Evolutionary conservation across 2,113 vertebrate genomes (phyloP), one percentile per base, ranked within the genome.

Genomic region (Oriolus oriolus): DNA sequence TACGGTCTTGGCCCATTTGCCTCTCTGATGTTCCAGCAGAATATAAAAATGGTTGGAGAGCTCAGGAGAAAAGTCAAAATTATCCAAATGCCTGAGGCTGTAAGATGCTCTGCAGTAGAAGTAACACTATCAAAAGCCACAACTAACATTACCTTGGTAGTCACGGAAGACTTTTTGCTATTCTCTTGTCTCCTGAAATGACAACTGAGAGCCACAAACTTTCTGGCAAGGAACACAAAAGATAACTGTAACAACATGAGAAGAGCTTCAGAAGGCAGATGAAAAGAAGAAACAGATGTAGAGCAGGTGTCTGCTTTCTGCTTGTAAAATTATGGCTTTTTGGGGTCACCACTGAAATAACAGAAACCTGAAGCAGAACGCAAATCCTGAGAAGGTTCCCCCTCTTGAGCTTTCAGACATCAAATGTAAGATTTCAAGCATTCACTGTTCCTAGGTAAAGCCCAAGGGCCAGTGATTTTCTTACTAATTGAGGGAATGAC

Each of bases 231-330:
- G 20, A 93, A 57, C 66, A 71, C 44, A 89, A 47, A 88, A 22
- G 74, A 1, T 64, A 93, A 69, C 41, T 49, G 23, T 45, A 87
- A 90, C 50, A 94, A 81, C 37, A 77, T 30, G 30, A 59, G 71
- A 74, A 87, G 77, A 94, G 47, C 44, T 88, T 79, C 60, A 31
- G 56, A 92, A 81, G n/a, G 53, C 42, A 75, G 39, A 81, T 68
- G 50, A 94, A 85, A 66, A 92, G 70, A 80, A 80, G 50, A 60
- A 94, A 84, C 87, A 93, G 73, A 95, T 88, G 59, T 41, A 70
- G 39, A 68, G 47, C 95, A 93, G 63, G 83, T 90, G 41, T 50
- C 44, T 54, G 41, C 24, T 75, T 80, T 54, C 64, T 49, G 13
- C 63, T 77, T 66, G 86, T 47, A 77, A 88, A 81, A 83, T 35